Evolutionary conservation across 2,113 vertebrate genomes (phyloP).

Genomic region (Pluvialis apricaria): DNA sequence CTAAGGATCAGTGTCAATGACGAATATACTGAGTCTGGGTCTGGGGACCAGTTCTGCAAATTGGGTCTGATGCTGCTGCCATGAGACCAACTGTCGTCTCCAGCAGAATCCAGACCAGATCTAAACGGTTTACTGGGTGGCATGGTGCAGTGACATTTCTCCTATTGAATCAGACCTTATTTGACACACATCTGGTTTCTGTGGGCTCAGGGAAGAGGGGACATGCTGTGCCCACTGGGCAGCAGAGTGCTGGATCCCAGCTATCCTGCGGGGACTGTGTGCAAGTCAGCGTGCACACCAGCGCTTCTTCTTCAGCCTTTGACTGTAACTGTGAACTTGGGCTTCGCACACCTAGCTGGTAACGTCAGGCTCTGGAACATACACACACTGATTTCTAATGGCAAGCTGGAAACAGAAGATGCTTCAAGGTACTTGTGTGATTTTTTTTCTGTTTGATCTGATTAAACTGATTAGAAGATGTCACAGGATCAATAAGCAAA

Average conservation of each 20-base stretch:
- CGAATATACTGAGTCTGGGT: background rate
- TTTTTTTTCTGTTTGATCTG: constrained; percentile 13
- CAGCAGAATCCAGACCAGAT: background rate
- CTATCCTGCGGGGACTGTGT: background rate
- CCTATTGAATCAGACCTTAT: background rate
- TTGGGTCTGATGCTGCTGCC: background rate
- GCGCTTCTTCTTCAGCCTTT: background rate
- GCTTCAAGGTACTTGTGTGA: background rate
- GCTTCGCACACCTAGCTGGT: background rate
- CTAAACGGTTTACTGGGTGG: background rate
- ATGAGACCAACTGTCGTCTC: background rate
- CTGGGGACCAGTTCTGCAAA: background rate
- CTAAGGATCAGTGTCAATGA: background rate
- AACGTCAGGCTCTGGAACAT: background rate
- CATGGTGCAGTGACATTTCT: background rate
- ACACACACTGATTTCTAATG: background rate
- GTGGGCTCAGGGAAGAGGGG: background rate
- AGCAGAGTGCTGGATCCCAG: background rate
- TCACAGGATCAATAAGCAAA: constrained; percentile 27
- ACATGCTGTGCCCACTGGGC: background rate
- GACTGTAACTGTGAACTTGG: background rate
- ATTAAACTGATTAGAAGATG: constrained; percentile 30
- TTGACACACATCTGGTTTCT: background rate
- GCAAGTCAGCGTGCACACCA: background rate
- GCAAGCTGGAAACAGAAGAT: background rate